Evolutionary conservation across 2,113 vertebrate species (phyloP).

Genomic region (Miniopterus natalensis): DNA sequence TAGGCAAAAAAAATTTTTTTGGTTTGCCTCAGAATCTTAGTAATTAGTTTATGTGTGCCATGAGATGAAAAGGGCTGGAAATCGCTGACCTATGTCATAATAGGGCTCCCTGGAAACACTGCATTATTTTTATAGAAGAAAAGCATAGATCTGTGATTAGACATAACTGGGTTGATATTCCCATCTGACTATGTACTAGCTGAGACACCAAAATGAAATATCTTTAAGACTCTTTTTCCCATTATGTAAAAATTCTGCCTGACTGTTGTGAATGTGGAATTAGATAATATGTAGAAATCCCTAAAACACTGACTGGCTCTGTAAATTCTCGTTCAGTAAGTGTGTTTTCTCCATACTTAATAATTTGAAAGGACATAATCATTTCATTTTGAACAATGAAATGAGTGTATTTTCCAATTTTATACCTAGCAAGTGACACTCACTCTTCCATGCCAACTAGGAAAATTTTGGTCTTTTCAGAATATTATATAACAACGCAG

Average conservation of each 20-base stretch:
- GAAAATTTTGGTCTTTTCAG: neutral
- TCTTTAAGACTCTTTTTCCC: neutral
- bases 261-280: neutral
- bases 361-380: neutral
- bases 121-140: neutral
- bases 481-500: neutral
- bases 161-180: neutral
- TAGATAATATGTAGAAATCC: constrained; percentile 8
- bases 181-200: neutral
- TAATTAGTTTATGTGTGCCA: neutral
- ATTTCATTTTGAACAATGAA: constrained; percentile 35
- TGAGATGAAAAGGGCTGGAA: neutral
- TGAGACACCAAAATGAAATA: neutral
- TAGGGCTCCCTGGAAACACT: neutral
- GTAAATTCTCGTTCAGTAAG: constrained; percentile 1
- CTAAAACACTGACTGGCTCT: neutral
- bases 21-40: neutral
- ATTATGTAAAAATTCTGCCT: neutral
- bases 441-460: neutral
- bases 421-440: constrained; percentile 32
- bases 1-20: neutral
- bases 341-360: neutral
- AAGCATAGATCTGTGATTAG: neutral
- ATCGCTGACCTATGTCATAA: neutral
- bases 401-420: neutral